phyloP scores from a whole-genome alignment of 2,797 vertebrate species.

The Diplodus puntazzo region DNA sequence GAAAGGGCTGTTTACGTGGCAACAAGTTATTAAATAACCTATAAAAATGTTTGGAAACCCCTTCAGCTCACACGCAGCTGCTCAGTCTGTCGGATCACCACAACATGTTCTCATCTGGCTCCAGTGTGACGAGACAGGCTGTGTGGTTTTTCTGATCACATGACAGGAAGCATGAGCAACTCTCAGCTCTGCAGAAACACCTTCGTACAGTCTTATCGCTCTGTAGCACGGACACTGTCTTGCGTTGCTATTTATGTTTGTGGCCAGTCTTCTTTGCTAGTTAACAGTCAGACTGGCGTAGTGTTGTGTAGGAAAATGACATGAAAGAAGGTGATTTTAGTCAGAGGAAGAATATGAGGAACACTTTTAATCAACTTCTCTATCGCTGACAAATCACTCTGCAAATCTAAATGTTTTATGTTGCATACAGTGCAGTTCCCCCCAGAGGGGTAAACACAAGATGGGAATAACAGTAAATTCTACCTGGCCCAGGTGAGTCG shows the following conservation, averaged over 20 bases:
- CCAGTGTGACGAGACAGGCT: conserved; percentile 28
- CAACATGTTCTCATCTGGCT: conserved; percentile 20
- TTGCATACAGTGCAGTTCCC: not conserved
- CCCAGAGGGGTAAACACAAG: not conserved
- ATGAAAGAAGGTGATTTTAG: not conserved
- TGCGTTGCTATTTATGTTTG: not conserved
- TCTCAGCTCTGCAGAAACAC: conserved; percentile 49
- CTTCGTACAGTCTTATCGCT: not conserved
- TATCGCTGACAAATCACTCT: conserved; percentile 1
- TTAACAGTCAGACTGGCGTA: not conserved
- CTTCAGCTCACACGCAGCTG: not conserved
- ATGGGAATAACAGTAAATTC: not conserved
- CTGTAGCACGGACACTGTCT: not conserved
- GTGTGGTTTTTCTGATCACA: conserved; percentile 77
- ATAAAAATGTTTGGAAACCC: not conserved
- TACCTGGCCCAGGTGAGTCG: not conserved
- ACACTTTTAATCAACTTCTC: conserved; percentile 42
- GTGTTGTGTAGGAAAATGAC: not conserved
- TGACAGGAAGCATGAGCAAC: conserved; percentile 80
- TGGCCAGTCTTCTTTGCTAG: not conserved
- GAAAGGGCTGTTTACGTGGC: not conserved
- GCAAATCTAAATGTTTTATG: not conserved
- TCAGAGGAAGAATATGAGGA: conserved; percentile 27
- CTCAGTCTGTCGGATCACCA: not conserved
- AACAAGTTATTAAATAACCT: not conserved